Evolutionary conservation across 2,888 invertebrate genomes (phyloP).

Genomic region (Ethmia dodecea): DNA sequence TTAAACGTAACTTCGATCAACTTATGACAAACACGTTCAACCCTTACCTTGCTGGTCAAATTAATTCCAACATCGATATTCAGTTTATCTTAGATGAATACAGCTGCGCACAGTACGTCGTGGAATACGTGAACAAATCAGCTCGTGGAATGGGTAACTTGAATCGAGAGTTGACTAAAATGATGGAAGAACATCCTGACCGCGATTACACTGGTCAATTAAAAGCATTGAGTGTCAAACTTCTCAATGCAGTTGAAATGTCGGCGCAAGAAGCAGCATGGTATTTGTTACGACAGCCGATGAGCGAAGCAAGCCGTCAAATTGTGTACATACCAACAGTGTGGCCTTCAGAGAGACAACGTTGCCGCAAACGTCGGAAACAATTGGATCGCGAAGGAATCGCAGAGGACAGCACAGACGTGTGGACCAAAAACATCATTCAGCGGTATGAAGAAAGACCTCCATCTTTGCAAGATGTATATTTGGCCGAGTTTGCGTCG

Average conservation of each 20-base stretch:
- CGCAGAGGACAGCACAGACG: slow-evolving; percentile 26
- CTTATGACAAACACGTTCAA: slow-evolving; percentile 40
- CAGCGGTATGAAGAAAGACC: slow-evolving; percentile 30
- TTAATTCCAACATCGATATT: slow-evolving; percentile 30
- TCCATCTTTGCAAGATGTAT: slow-evolving; percentile 20
- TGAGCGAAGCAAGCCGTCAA: slow-evolving; percentile 33
- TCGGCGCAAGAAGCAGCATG: slow-evolving; percentile 53
- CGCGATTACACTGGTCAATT: slow-evolving; percentile 19
- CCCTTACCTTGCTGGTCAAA: slow-evolving; percentile 31
- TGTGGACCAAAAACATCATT: slow-evolving; percentile 29
- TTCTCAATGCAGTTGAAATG: slow-evolving; percentile 44
- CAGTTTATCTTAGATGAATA: slow-evolving; percentile 34
- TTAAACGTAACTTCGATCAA: slow-evolving; percentile 33
- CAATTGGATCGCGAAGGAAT: slow-evolving; percentile 29
- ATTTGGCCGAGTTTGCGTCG: slow-evolving; percentile 30
- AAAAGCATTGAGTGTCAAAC: slow-evolving; percentile 24
- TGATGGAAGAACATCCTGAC: slow-evolving; percentile 29
- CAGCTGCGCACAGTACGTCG: slow-evolving; percentile 33
- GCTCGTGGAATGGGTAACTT: slow-evolving; percentile 37
- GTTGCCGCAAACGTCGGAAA: slow-evolving; percentile 22
- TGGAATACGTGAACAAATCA: slow-evolving; percentile 43
- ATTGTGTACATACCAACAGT: slow-evolving; percentile 40
- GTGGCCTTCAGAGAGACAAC: slow-evolving; percentile 42
- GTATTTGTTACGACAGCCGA: slow-evolving; percentile 50
- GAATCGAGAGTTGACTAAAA: slow-evolving; percentile 28